Evolutionary conservation across 2,888 invertebrate genomes (phyloP), one percentile per base, ranked within the genome.

Genomic region (Polydesmus complanatus): DNA sequence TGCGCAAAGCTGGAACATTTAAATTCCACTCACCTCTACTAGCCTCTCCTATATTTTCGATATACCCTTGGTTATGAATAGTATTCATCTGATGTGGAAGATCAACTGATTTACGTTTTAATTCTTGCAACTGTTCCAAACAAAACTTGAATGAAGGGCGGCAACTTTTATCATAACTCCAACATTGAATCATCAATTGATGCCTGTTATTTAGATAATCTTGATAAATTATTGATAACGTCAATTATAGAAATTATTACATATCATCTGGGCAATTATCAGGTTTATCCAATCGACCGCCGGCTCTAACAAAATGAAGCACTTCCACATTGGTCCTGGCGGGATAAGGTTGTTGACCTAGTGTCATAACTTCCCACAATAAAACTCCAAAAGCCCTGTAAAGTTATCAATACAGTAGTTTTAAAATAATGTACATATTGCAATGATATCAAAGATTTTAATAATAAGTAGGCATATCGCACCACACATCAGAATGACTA

Each of bases 341-440:
- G 3, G 90, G 92, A 76, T 98, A 98, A 0, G 98, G 98, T 72
- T 95, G 93, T 71, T 94, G 91, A 0, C 97, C 97, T 56, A 97
- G 76, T 0, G 96, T 92, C 71, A 97, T 82, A 55, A 97, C 90
- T 79, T 98, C 98, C 95, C 96, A 97, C 71, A 95, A 82, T 2
- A 97, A 77, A 0, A 97, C 76, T 51, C 78, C 78, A 70, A 76
- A 78, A 2, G 78, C 73, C 77, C 77, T 77, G 63, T 21, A 69
- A 63, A 64, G 56, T 58, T 51, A 66, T 64, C 49, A 14, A 25
- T 18, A 18, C 8, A 51, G 18, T 25, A 52, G n/a, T n/a, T n/a
- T n/a, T n/a, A n/a, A n/a, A n/a, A n/a, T n/a, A n/a, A n/a, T 56
- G n/a, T n/a, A n/a, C n/a, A n/a, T n/a, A n/a, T n/a, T n/a, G n/a